Percentiles rank a stretch among this genome's conserved stretches.
Evolutionary conservation across 2,888 invertebrate genomes (phyloP).

Genomic region (Epinotia nisella): DNA sequence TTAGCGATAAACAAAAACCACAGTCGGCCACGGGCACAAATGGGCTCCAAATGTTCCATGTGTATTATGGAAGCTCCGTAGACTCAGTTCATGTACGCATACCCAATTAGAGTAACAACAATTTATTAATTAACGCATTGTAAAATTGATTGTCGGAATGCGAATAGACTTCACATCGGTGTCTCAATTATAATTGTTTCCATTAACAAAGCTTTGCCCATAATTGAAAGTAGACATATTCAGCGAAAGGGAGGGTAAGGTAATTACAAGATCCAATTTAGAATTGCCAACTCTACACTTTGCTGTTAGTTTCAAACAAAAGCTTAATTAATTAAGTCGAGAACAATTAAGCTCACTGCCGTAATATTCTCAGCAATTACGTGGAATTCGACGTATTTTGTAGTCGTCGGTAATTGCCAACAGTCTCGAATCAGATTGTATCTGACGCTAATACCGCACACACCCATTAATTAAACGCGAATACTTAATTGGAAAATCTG

Average conservation of each 20-base stretch:
- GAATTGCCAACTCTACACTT: conserved; percentile 85
- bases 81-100: background rate
- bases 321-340: conserved; percentile 85
- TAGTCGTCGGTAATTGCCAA: conserved; percentile 79
- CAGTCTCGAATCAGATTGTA: conserved; percentile 79
- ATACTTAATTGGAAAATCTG: conserved; percentile 79
- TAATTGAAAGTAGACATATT: conserved; percentile 84
- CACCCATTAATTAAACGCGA: conserved; percentile 77
- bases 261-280: conserved; percentile 85
- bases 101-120: conserved; percentile 53
- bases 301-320: conserved; percentile 85
- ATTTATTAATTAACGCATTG: conserved; percentile 66
- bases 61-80: background rate
- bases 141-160: conserved; percentile 62
- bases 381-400: conserved; percentile 82
- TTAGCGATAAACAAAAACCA: background rate
- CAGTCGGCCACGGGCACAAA: background rate
- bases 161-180: conserved; percentile 71
- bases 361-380: conserved; percentile 84
- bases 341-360: conserved; percentile 84
- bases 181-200: conserved; percentile 81
- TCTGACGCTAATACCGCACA: conserved; percentile 78
- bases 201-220: conserved; percentile 80
- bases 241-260: conserved; percentile 81
- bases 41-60: conserved; percentile 2